Conservation (phyloP, 2,797 vertebrate genomes). For the Dermochelys coriacea region DNA sequence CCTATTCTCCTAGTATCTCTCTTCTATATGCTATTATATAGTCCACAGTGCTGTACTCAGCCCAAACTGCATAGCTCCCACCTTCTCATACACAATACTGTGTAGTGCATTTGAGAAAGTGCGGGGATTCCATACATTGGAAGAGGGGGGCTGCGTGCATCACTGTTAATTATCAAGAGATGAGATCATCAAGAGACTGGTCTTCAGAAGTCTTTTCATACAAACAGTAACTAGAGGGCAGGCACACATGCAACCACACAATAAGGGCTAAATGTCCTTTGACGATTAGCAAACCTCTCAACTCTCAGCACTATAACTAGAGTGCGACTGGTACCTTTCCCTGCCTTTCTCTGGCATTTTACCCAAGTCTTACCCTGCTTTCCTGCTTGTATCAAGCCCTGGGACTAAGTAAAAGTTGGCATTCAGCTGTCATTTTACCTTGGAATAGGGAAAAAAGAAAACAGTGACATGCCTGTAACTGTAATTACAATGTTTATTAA, state of each 20-base stretch:
- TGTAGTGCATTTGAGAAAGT: background rate
- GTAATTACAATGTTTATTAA: background rate
- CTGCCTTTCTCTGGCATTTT: background rate
- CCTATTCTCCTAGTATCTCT: background rate
- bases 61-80: background rate
- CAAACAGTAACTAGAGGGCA: constrained; percentile 49
- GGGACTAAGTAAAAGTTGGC: background rate
- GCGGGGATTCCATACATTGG: constrained; percentile 46
- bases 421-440: background rate
- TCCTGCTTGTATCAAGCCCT: background rate
- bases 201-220: constrained; percentile 68
- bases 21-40: background rate
- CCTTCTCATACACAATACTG: background rate
- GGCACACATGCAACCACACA: constrained; percentile 26
- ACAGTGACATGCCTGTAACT: background rate
- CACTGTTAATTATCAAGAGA: constrained; percentile 58
- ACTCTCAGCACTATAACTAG: background rate
- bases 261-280: constrained; percentile 40
- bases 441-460: background rate
- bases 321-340: background rate
- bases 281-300: constrained; percentile 23
- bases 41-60: background rate
- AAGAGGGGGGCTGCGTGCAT: constrained; percentile 46
- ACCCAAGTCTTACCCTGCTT: background rate
- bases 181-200: constrained; percentile 60